Conservation (phyloP, 2,888 invertebrate genomes). For the Colletes collaris region DNA sequence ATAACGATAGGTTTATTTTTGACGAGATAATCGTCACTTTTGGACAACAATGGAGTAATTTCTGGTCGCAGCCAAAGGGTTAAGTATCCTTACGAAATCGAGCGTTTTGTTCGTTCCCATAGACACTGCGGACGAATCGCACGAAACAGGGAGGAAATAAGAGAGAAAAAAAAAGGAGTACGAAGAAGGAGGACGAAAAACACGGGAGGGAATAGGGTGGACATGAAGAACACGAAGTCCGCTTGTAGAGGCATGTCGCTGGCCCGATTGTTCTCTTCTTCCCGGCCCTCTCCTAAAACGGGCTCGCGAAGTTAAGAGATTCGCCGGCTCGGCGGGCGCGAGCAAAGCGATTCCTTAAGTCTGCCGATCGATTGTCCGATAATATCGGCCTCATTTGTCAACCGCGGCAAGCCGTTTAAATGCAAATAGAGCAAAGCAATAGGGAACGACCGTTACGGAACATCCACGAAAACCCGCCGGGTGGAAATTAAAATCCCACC, state of each 20-base stretch:
- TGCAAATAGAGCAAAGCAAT: conserved; percentile 73
- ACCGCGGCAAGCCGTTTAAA: conserved; percentile 75
- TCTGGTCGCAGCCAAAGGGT: too few species aligned
- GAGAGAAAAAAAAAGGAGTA: conserved; percentile 14
- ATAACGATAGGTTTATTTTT: too few species aligned
- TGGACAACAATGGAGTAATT: too few species aligned
- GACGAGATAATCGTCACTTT: too few species aligned
- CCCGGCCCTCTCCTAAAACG: conserved; percentile 60
- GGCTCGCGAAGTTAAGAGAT: conserved; percentile 73
- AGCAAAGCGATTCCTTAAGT: conserved; percentile 67
- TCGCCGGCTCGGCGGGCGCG: conserved; percentile 62
- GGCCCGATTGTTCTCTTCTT: conserved; percentile 71
- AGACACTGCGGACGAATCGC: conserved; percentile 58
- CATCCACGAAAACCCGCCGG: conserved; percentile 12
- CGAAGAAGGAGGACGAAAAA: conserved; percentile 39
- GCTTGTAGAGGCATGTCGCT: conserved; percentile 68
- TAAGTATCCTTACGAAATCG: conserved; percentile 8
- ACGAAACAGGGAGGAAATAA: conserved; percentile 41
- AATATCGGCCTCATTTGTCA: conserved; percentile 81
- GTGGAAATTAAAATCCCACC: conserved; percentile 47
- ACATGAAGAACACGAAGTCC: conserved; percentile 68
- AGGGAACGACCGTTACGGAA: conserved; percentile 31
- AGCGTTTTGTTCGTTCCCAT: conserved; percentile 57
- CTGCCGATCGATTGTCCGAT: conserved; percentile 78
- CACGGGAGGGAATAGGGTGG: conserved; percentile 42